These are phyloP conservation scores for Sarotherodon lohbergeri DNA, from an alignment of 2,113 vertebrate species.

Conservation along the genomic window DNA sequence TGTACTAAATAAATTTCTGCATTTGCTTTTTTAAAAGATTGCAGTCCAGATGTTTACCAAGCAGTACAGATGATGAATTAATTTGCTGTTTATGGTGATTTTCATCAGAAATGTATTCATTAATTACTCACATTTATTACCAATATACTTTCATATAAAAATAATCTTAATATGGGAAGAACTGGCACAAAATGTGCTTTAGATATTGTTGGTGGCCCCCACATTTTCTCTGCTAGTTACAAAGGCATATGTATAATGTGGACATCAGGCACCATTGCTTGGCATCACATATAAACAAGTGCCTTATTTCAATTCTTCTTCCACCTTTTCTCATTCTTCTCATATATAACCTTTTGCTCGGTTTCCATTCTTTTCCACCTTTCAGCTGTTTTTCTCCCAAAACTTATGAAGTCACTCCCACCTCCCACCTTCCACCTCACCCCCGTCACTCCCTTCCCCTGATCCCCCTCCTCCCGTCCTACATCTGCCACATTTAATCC, in stretches of 20 bases:
- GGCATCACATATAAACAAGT: background rate
- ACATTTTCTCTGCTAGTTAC: background rate
- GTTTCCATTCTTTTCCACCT: background rate
- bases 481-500: constrained; percentile 46
- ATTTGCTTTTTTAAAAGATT: background rate
- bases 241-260: background rate
- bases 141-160: background rate
- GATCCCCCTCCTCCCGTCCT: background rate
- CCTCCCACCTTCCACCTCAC: background rate
- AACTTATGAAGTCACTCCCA: constrained; percentile 7
- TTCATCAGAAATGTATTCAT: background rate
- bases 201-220: background rate
- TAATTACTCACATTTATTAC: background rate
- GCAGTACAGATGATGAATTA: background rate
- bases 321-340: background rate
- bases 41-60: background rate
- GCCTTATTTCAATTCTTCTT: background rate
- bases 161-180: background rate
- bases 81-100: background rate
- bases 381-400: background rate
- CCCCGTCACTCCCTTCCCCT: background rate
- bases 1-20: background rate
- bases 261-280: background rate
- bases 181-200: background rate
- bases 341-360: background rate